phyloP scores from a whole-genome alignment of 1,140 invertebrate genomes.

The Hyles euphorbiae region DNA sequence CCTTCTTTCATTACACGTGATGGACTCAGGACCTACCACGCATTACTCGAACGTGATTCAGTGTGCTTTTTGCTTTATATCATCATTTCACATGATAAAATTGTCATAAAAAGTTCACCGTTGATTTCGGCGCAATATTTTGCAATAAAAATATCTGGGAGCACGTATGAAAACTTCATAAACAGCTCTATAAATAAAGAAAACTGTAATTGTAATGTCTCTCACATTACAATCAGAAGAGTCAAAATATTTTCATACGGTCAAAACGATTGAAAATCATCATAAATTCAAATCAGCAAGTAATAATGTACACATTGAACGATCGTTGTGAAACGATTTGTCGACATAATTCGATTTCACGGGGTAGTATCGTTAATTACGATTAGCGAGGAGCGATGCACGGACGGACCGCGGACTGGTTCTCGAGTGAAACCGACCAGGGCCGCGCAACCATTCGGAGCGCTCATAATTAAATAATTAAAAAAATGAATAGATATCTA shows the following conservation, averaged over 20 bases:
- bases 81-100: too few relatives aligned
- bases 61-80: background rate
- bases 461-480: conserved; percentile 16
- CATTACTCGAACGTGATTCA: conserved; percentile 4
- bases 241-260: conserved; percentile 15
- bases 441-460: conserved; percentile 51
- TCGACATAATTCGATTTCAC: conserved; percentile 67
- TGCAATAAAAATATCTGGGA: too few relatives aligned
- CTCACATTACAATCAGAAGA: too few relatives aligned
- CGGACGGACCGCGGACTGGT: conserved; percentile 43
- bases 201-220: too few relatives aligned
- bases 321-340: conserved; percentile 49
- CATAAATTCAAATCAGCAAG: conserved; percentile 32
- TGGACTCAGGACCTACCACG: conserved; percentile 23
- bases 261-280: conserved; percentile 23
- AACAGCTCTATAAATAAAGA: too few relatives aligned
- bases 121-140: too few relatives aligned
- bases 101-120: too few relatives aligned
- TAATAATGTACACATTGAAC: conserved; percentile 35
- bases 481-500: conserved; percentile 4
- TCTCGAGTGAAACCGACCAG: conserved; percentile 56
- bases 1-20: conserved; percentile 22
- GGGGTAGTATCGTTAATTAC: conserved; percentile 57
- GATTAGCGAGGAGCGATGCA: conserved; percentile 53
- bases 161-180: too few relatives aligned